phyloP scores from a whole-genome alignment of 2,797 vertebrate genomes.

The Acanthurus tractus region DNA sequence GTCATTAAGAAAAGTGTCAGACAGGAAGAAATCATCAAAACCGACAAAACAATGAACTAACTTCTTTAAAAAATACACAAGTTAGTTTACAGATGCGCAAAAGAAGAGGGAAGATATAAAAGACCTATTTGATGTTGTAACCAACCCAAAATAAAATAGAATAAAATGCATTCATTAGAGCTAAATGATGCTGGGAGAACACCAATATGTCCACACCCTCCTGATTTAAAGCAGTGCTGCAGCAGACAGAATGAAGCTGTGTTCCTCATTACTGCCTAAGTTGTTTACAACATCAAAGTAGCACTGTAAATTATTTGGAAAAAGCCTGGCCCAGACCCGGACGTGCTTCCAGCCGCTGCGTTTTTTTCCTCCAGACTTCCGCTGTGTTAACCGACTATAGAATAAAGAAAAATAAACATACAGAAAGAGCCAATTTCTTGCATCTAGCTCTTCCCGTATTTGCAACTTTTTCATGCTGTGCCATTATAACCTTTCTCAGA shows the following conservation, averaged over 20 bases:
- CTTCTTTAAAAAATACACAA: slow-evolving; percentile 9
- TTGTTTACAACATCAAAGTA: slow-evolving; percentile 49
- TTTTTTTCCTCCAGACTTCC: background rate
- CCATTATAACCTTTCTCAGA: slow-evolving; percentile 19
- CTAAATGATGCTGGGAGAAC: slow-evolving; percentile 24
- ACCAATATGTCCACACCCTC: background rate
- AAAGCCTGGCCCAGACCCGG: background rate
- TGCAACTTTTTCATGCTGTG: slow-evolving; percentile 13
- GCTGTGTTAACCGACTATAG: background rate
- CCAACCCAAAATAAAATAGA: slow-evolving; percentile 6
- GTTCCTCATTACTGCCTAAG: slow-evolving; percentile 44
- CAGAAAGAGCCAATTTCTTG: background rate
- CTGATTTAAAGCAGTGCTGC: slow-evolving; percentile 44
- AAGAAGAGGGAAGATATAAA: background rate
- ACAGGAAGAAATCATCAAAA: background rate
- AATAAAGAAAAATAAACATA: slow-evolving; percentile 7
- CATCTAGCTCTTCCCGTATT: slow-evolving; percentile 12
- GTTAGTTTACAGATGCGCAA: background rate
- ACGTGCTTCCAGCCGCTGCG: slow-evolving; percentile 9
- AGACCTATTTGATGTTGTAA: background rate
- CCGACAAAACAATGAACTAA: background rate
- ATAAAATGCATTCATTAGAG: slow-evolving; percentile 29
- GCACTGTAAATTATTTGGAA: slow-evolving; percentile 10
- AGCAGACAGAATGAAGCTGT: slow-evolving; percentile 31
- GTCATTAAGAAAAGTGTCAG: background rate